Evolutionary conservation across 2,797 vertebrate genomes (phyloP), one percentile per base, ranked within the genome.

Genomic region (Psittacula echo): DNA sequence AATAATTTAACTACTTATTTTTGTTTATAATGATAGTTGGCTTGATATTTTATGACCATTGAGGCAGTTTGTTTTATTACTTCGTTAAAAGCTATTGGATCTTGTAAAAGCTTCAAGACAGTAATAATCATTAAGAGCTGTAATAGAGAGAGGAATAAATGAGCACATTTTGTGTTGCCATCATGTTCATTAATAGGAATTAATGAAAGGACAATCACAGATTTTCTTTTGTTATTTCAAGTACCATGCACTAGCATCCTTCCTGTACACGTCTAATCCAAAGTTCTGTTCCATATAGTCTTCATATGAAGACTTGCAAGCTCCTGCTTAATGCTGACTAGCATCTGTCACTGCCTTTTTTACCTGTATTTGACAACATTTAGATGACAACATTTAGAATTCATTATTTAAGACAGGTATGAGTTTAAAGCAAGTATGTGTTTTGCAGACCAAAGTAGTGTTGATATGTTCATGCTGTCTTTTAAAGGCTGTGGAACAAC

Each of bases 61-160:
- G 83, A 96, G 70, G n/a, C 37, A 93, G 60, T 61, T 75, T 85
- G 26, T 41, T 84, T 89, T 80, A 95, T 87, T 82, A 65, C 67
- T 95, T 87, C 74, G 54, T 71, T 91, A 89, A 96, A 91, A 87
- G 77, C 67, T 88, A 73, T 42, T 56, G 41, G 60, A 71, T 94
- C 87, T 90, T 91, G 45, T 67, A 83, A 85, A 93, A 95, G 44
- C 71, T 93, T 85, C 20, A 75, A 79, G 77, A 84, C 66, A 82
- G 83, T 71, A 96, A 95, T 81, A 94, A 93, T 42, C 54, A 85
- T 27, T 61, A 80, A 95, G 64, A 76, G 54, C 24, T 78, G 29
- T 76, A 90, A 96, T 90, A 94, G 90, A 76, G 85, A 50, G 42
- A 95, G 62, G 53, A 92, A 88, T 78, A 85, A 92, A 92, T 62